phyloP scores from a whole-genome alignment of 2,888 invertebrate species.

The Nephrotoma appendiculata region DNA sequence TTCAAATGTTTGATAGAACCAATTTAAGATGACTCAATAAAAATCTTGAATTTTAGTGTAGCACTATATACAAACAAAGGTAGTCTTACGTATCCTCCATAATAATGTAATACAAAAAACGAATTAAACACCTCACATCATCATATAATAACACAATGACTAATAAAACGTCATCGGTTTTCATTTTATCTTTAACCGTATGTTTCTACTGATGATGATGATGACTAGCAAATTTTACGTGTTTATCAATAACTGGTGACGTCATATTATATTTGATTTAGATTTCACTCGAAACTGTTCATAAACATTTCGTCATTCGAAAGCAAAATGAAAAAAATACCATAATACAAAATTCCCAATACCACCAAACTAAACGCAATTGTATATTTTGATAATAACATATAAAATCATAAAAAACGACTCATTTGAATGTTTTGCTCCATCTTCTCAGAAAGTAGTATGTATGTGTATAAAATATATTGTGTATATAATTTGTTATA shows the following conservation, averaged over 20 bases:
- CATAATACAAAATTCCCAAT: not conserved
- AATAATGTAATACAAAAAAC: no score
- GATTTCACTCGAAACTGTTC: not conserved
- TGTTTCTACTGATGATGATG: not conserved
- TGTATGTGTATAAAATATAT: not conserved
- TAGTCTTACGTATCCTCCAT: no score
- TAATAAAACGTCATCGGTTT: not conserved
- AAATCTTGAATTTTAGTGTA: no score
- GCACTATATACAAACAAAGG: no score
- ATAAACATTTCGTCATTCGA: not conserved
- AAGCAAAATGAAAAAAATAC: not conserved
- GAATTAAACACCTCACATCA: not conserved
- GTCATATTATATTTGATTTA: not conserved
- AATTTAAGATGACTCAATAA: no score
- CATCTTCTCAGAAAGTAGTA: not conserved
- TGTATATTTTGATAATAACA: not conserved
- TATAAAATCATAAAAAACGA: not conserved
- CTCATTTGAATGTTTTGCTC: not conserved
- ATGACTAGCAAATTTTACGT: not conserved
- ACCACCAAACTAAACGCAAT: not conserved
- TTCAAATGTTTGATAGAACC: no score
- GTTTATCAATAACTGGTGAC: not conserved
- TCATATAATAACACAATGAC: not conserved
- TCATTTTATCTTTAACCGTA: not conserved
- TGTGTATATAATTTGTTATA: not conserved